A percentile compares a stretch with the other conserved stretches of the same genome.
phyloP scores from a whole-genome alignment of 1,140 invertebrate genomes.

The Pseudomyrmex cubaensis region DNA sequence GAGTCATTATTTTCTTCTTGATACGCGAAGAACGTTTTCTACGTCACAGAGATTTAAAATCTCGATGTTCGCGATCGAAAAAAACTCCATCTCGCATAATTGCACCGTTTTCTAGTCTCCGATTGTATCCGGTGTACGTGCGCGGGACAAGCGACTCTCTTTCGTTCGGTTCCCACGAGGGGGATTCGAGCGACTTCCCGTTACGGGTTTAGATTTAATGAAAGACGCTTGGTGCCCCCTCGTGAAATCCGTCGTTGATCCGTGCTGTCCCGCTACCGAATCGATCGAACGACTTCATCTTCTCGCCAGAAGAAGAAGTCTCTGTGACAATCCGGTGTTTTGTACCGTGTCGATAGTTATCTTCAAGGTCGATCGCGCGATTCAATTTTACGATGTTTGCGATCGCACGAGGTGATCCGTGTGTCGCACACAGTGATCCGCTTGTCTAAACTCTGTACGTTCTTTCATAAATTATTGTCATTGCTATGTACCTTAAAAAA shows the following conservation, averaged over 20 bases:
- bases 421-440: not conserved
- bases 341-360: slow-evolving; percentile 23
- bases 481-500: slow-evolving; percentile 17
- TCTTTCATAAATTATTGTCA: slow-evolving; percentile 49
- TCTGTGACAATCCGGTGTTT: slow-evolving; percentile 7
- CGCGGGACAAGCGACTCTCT: slow-evolving; percentile 55
- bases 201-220: slow-evolving; percentile 44
- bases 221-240: slow-evolving; percentile 46
- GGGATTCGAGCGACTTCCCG: slow-evolving; percentile 71
- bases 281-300: slow-evolving; percentile 31
- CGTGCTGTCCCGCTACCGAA: slow-evolving; percentile 8
- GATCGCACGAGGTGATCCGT: not conserved
- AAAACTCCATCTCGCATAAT: slow-evolving; percentile 42
- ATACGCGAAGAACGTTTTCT: not conserved
- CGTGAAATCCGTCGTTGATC: slow-evolving; percentile 26
- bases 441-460: slow-evolving; percentile 5
- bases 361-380: slow-evolving; percentile 22
- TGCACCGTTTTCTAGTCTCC: slow-evolving; percentile 43
- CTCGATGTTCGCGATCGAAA: slow-evolving; percentile 27
- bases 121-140: slow-evolving; percentile 35
- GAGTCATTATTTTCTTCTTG: too few relatives aligned
- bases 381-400: not conserved
- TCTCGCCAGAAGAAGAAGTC: not conserved
- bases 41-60: not conserved
- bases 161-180: slow-evolving; percentile 71